Evolutionary conservation across 2,888 invertebrate genomes (phyloP).

Genomic region (Cyaniris semiargus): DNA sequence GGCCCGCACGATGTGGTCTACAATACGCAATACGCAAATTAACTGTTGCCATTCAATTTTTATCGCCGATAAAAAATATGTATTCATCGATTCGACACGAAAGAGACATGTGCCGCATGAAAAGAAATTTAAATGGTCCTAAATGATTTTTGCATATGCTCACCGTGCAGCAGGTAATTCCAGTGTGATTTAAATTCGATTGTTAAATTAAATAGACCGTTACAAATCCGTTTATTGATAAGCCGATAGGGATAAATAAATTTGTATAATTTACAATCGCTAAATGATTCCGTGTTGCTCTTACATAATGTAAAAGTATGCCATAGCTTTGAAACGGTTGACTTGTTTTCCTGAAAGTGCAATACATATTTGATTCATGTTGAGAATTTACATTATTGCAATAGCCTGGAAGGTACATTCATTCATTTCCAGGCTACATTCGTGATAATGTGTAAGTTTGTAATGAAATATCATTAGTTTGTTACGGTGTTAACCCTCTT

Average conservation of each 20-base stretch:
- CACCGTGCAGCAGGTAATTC: constrained; percentile 37
- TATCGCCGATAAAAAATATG: constrained; percentile 68
- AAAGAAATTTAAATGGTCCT: constrained; percentile 72
- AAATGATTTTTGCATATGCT: constrained; percentile 78
- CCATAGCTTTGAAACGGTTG: constrained; percentile 18
- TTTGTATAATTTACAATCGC: constrained; percentile 36
- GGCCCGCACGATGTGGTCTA: constrained; percentile 66
- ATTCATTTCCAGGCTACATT: no score
- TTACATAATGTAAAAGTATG: constrained; percentile 18
- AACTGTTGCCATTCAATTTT: constrained; percentile 72
- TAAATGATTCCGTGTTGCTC: constrained; percentile 23
- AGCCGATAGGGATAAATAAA: constrained; percentile 45
- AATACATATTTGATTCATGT: constrained; percentile 12
- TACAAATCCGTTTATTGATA: constrained; percentile 53
- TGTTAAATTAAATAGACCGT: constrained; percentile 65
- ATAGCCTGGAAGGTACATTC: not conserved
- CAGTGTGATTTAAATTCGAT: constrained; percentile 56
- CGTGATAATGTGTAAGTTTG: not conserved
- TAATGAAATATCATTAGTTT: not conserved
- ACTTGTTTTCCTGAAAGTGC: constrained; percentile 5
- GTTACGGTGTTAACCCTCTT: no score
- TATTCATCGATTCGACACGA: constrained; percentile 70
- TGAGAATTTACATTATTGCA: constrained; percentile 8
- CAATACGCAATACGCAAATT: constrained; percentile 76
- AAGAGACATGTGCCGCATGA: constrained; percentile 66